A percentile compares a stretch with the other conserved stretches of the same genome.
Conservation (phyloP, 2,113 vertebrate species). For the Anolis carolinensis region DNA sequence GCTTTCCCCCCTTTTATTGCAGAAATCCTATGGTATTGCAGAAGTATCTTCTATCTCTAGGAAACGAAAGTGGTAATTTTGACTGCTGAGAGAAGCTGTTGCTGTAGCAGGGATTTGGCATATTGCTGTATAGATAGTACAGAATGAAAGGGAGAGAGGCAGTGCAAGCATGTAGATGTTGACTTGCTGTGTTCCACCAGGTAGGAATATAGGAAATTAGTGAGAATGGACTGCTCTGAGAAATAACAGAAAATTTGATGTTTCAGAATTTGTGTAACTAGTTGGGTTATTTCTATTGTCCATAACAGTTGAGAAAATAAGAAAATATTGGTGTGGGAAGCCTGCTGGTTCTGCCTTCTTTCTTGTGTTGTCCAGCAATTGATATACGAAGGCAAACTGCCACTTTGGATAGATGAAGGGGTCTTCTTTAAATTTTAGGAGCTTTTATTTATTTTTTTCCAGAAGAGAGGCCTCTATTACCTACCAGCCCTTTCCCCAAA, state of each 20-base stretch:
- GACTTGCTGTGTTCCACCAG: background rate
- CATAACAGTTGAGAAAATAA: background rate
- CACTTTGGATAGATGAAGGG: background rate
- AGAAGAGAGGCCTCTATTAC: background rate
- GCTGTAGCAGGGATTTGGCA: background rate
- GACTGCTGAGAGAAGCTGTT: background rate
- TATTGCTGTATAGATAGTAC: background rate
- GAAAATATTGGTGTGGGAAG: too few relatives aligned
- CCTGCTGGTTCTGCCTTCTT: too few relatives aligned
- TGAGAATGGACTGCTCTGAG: constrained; percentile 7
- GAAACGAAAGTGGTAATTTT: background rate
- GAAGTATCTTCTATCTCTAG: background rate
- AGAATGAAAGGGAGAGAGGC: background rate
- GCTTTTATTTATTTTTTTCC: background rate
- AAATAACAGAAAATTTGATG: background rate
- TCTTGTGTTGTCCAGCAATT: too few relatives aligned
- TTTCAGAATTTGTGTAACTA: fast-evolving
- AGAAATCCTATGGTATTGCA: background rate
- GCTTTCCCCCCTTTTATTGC: background rate
- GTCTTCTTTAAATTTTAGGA: background rate
- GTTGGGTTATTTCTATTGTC: constrained; percentile 1
- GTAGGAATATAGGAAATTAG: background rate
- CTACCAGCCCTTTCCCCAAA: too few relatives aligned
- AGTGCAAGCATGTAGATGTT: background rate
- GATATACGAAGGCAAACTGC: too few relatives aligned